Base-by-base conservation (phyloP, 2,113 vertebrate genomes). In the Geococcyx californianus region DNA sequence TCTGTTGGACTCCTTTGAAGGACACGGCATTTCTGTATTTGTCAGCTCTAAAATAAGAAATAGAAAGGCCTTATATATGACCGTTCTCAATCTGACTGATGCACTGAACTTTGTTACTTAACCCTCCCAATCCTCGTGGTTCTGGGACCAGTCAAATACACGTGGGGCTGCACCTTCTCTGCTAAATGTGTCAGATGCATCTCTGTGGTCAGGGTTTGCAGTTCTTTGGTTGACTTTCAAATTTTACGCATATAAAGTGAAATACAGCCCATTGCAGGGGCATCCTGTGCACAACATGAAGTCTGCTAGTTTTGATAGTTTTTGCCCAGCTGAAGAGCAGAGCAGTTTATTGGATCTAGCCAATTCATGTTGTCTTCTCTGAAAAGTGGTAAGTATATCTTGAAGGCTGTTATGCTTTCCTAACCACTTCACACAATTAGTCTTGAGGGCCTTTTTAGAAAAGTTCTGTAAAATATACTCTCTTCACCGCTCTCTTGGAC, bases 181-280 rank as follows among this genome's bases (percentile, higher is more conserved):
- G 34, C 36, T 59, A 21, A 76, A 12, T 12, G 47, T 18, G 72
- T 55, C 56, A 82, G 44, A 49, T 26, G 12, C 26, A 29, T 40
- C 28, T 44, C 49, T 13, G 3, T 28, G 31, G 24, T 44, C 40
- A 70, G 6, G 15, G 31, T 52, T 56, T 79, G 52, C 19, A 74
- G 28, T 58, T 84, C 8, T 40, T 92, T 6, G 2, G 1, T 24
- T 68, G 40, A 14, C 5, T 78, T 52, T 75, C 44, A n/a, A 11
- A 10, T 84, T 70, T 84, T 33, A 25, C 36, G n/a, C 3, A 23
- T 12, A 15, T 9, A 16, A 40, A 52, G 6, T n/a, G 40, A 52
- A 31, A 34, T 0, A n/a, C 9, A 68, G 3, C 6, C 24, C 23
- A 13, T 69, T 77, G 40, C 40, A n/a, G 0, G 0, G 13, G 18